These are phyloP conservation scores for Phoeniculus purpureus DNA, from an alignment of 2,797 vertebrate genomes.

Conservation along the genomic window DNA sequence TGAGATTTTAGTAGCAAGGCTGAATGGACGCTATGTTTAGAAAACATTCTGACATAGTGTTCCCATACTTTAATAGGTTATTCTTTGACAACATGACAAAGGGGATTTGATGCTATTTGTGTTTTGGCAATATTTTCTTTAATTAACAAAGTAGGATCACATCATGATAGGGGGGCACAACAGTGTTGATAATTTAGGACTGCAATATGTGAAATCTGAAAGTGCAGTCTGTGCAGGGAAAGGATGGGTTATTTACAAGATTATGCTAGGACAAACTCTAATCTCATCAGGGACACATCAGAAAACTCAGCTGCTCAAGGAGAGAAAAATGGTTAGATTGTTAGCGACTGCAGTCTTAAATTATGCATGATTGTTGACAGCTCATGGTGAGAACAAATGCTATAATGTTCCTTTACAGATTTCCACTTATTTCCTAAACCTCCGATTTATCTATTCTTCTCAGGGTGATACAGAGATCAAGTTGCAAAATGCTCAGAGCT, in stretches of 20 bases:
- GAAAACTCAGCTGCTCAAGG: not conserved
- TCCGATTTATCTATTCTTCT: not conserved
- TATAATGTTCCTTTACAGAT: not conserved
- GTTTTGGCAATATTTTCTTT: not conserved
- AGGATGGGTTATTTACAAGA: constrained; percentile 13
- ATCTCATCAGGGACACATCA: not conserved
- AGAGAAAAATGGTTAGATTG: constrained; percentile 22
- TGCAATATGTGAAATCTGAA: not conserved
- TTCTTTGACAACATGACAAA: not conserved
- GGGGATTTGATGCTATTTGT: not conserved
- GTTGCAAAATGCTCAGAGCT: not conserved
- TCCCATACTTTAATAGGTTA: not conserved
- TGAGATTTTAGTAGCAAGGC: not conserved
- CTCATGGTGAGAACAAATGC: constrained; percentile 30
- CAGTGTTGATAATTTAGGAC: not conserved
- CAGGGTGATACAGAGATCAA: not conserved
- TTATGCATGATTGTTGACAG: constrained; percentile 46
- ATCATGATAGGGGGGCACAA: not conserved
- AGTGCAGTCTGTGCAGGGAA: not conserved
- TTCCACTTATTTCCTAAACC: not conserved
- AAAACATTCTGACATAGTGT: not conserved
- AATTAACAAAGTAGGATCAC: not conserved
- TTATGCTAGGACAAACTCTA: not conserved
- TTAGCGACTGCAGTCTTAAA: not conserved
- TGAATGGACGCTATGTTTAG: not conserved